These are phyloP conservation scores for Priocnemis perturbator DNA, from an alignment of 2,888 invertebrate genomes.

Conservation along the genomic window DNA sequence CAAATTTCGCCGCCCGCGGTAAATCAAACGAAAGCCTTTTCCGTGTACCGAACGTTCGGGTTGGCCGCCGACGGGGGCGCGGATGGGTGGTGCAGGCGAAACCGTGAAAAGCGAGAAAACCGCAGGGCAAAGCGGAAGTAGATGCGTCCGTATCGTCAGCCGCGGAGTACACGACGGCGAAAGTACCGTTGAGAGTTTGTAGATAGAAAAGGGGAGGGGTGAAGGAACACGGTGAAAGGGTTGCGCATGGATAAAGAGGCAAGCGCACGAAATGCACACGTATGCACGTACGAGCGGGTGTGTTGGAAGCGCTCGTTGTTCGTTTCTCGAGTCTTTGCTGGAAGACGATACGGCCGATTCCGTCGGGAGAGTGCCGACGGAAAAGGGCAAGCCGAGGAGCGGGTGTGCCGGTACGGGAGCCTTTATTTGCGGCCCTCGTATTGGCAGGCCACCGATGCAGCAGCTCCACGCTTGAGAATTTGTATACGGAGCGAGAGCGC, in stretches of 20 bases:
- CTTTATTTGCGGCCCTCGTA: constrained; percentile 13
- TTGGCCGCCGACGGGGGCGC: too few relatives aligned
- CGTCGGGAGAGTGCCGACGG: not conserved
- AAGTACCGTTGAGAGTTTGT: constrained; percentile 31
- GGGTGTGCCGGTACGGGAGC: constrained; percentile 4
- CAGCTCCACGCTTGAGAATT: constrained; percentile 2
- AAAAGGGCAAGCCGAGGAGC: not conserved
- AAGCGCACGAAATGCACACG: not conserved
- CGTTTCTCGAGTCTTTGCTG: not conserved
- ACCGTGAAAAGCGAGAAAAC: too few relatives aligned
- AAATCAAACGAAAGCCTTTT: constrained; percentile 40
- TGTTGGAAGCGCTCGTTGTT: not conserved
- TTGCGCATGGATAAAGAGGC: not conserved
- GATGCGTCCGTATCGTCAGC: too few relatives aligned
- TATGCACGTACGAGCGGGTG: too few relatives aligned
- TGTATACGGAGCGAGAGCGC: not conserved
- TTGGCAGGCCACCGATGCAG: not conserved
- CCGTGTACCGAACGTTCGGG: too few relatives aligned
- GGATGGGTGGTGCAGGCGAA: too few relatives aligned
- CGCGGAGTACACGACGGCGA: constrained; percentile 11
- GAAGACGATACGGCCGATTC: constrained; percentile 2
- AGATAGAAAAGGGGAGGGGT: constrained; percentile 26
- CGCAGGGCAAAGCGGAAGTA: too few relatives aligned
- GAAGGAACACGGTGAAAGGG: not conserved
- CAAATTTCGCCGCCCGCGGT: constrained; percentile 38